A percentile compares a stretch with the other conserved stretches of the same genome.
Evolutionary conservation across 37 sponge, comb jelly and placozoan species (phyloP).

Genomic region (Chondrilla cf. caribensis): DNA sequence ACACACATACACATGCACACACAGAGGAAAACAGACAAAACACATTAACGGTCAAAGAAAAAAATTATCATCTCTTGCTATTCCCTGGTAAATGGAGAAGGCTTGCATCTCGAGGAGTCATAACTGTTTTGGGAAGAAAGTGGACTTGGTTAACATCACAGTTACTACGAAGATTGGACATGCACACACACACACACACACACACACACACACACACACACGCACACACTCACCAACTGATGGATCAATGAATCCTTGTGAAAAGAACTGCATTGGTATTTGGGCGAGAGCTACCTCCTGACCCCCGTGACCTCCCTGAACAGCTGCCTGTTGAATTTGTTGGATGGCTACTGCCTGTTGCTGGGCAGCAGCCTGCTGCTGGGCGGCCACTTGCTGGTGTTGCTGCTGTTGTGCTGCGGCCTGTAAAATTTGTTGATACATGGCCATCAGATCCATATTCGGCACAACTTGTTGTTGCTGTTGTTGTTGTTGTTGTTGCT

Average conservation of each 20-base stretch:
- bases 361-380: slow-evolving; percentile 22
- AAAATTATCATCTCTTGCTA: no score
- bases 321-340: neutral
- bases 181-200: no score
- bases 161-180: no score
- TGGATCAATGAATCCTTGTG: neutral
- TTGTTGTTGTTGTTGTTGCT: slow-evolving; percentile 51
- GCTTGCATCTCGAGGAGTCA: no score
- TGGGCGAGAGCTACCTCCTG: neutral
- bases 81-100: no score
- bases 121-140: no score
- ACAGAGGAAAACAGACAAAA: no score
- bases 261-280: neutral
- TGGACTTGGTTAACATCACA: no score
- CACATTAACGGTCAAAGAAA: no score
- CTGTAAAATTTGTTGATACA: slow-evolving; percentile 17
- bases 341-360: slow-evolving; percentile 25
- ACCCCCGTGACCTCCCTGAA: neutral
- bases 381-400: slow-evolving; percentile 15
- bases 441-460: neutral
- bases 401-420: slow-evolving; percentile 14
- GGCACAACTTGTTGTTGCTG: slow-evolving; percentile 9
- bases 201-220: no score
- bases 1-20: no score
- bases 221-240: neutral